Base-by-base conservation (phyloP, 2,888 invertebrate species). In the Phengaris arion region DNA sequence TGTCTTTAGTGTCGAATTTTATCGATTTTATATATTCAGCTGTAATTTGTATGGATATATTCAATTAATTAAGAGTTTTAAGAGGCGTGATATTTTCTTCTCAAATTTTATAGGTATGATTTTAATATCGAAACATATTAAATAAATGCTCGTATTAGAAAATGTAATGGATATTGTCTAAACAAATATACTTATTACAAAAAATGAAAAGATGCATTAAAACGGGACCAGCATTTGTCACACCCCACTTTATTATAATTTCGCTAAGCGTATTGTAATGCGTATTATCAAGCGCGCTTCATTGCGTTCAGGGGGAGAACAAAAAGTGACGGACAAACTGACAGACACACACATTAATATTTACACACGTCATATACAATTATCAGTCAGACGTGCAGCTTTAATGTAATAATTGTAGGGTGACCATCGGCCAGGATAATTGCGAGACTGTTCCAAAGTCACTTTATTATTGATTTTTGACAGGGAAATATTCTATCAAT, bases 341-440 rank as follows among this genome's bases (percentile, higher is more conserved):
- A 84, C 85, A 79, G 77, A 81, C 83, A 83, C 82, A 85, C 84
- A 84, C 85, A 85, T 85, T 84, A 85, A 87, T 87, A 86, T 85
- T 82, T 85, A 82, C 82, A 81, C 82, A 81, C 81, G 89, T 89
- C 87, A 83, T 79, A 79, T 79, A 83, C 84, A 84, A 89, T 89
- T 85, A 87, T 81, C 80, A 82, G 80, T 82, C 78, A 76, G 77
- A 76, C 80, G 77, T 80, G 80, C 81, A 82, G 80, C 79, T 82
- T 82, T 79, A 81, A 79, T 81, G 79, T 76, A 78, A 79, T 81
- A 81, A 82, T 81, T 79, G 80, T 77, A 76, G 78, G 78, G 78
- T 55, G 72, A 73, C 73, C 55, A 64, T 68, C n/a, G 74, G 70
- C 48, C 15, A 15, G 22, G 70, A 64, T 64, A 64, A 64, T 64